Conservation (phyloP, 2,888 invertebrate species). For the Dasypolia templi region DNA sequence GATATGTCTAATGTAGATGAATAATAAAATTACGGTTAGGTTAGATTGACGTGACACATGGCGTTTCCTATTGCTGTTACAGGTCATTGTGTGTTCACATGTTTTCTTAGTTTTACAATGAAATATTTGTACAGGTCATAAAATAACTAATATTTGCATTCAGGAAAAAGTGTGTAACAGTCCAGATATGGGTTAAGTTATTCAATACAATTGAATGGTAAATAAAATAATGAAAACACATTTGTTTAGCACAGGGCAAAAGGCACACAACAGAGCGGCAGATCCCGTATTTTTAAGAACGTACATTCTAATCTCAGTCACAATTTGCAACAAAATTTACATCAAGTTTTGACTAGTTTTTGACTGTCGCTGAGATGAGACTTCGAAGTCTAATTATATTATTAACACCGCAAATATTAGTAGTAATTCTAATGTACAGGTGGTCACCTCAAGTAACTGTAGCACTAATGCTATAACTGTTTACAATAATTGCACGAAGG, state of each 20-base stretch:
- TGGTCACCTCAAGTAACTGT: no score
- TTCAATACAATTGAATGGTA: not conserved
- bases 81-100: slow-evolving; percentile 23
- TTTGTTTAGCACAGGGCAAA: not conserved
- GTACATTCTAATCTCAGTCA: no score
- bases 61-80: slow-evolving; percentile 7
- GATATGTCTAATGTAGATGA: not conserved
- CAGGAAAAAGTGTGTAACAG: not conserved
- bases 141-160: not conserved
- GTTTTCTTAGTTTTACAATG: slow-evolving; percentile 6
- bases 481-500: no score
- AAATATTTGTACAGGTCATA: no score
- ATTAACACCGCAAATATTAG: no score
- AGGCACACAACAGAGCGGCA: not conserved
- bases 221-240: not conserved
- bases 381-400: no score
- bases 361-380: no score
- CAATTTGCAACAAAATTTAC: no score
- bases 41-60: not conserved
- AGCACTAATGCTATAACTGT: no score
- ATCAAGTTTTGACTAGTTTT: no score
- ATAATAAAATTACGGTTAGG: not conserved
- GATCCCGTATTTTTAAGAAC: no score
- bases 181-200: not conserved
- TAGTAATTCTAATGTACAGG: no score